A percentile compares a stretch with the other conserved stretches of the same genome.
These are phyloP conservation scores for Homarus americanus DNA, from an alignment of 1,140 invertebrate genomes.

Conservation along the genomic window DNA sequence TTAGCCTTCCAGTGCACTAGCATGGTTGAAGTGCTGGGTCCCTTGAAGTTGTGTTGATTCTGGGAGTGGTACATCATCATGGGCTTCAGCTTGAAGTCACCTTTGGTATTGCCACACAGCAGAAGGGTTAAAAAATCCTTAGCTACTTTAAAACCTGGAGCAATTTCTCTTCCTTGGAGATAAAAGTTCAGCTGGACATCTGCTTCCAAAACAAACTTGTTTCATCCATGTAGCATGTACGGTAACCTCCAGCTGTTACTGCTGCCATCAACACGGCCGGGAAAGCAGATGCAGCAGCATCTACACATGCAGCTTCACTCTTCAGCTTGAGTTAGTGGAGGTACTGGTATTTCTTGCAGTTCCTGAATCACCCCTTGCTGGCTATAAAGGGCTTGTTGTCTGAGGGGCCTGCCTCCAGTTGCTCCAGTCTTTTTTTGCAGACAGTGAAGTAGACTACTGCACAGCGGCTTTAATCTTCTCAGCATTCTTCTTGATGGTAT, in stretches of 20 bases:
- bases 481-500: no score
- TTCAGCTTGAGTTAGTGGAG: no score
- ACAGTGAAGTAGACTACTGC: no score
- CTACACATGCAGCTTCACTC: no score
- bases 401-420: no score
- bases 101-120: conserved; percentile 12
- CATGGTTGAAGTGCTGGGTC: background rate
- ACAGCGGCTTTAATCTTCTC: no score
- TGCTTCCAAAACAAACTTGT: conserved; percentile 20
- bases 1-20: conserved; percentile 17
- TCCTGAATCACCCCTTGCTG: no score
- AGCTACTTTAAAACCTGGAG: background rate
- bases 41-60: background rate
- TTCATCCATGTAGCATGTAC: background rate
- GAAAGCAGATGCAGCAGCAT: no score
- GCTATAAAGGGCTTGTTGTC: no score
- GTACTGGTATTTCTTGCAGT: no score
- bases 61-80: conserved; percentile 10
- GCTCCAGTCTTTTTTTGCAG: no score
- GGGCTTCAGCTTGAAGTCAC: conserved; percentile 13
- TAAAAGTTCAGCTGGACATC: background rate
- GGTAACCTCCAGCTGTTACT: background rate
- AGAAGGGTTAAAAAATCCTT: conserved; percentile 9
- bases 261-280: no score
- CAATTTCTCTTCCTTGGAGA: conserved; percentile 8